phyloP scores from a whole-genome alignment of 1,140 invertebrate species.

The Atta texana region DNA sequence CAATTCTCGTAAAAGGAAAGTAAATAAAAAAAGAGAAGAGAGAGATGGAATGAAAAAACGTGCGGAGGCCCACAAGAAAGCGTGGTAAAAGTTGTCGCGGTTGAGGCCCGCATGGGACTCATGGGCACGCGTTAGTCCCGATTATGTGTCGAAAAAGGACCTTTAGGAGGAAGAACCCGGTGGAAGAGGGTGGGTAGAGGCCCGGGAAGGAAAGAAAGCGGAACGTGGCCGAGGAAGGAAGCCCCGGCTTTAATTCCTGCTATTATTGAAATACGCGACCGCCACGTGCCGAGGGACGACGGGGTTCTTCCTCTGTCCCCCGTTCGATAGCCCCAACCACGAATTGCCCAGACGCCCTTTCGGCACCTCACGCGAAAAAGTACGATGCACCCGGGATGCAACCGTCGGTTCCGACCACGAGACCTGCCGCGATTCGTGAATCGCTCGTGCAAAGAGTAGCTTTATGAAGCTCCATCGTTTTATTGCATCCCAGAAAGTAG shows the following conservation, averaged over 20 bases:
- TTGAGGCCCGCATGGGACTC: slow-evolving; percentile 52
- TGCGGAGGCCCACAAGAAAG: slow-evolving; percentile 68
- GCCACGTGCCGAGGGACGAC: slow-evolving; percentile 75
- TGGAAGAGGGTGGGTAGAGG: slow-evolving; percentile 62
- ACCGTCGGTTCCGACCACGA: slow-evolving; percentile 3
- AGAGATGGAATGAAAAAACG: slow-evolving; percentile 12
- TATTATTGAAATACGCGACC: slow-evolving; percentile 79
- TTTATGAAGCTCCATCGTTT: neutral
- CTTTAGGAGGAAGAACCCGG: slow-evolving; percentile 32
- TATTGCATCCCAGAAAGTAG: no score
- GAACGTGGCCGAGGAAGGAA: slow-evolving; percentile 63
- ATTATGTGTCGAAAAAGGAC: slow-evolving; percentile 74
- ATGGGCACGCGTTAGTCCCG: slow-evolving; percentile 72
- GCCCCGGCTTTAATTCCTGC: slow-evolving; percentile 78
- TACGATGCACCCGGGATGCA: slow-evolving; percentile 55
- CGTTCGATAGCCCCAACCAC: slow-evolving; percentile 60
- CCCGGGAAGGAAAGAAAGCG: slow-evolving; percentile 70
- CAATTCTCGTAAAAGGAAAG: neutral
- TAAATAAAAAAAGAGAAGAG: slow-evolving; percentile 20
- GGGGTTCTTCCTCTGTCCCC: slow-evolving; percentile 44
- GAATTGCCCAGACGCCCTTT: slow-evolving; percentile 43
- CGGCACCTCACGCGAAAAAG: slow-evolving; percentile 68
- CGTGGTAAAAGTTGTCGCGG: slow-evolving; percentile 79
- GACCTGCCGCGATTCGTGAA: slow-evolving; percentile 25
- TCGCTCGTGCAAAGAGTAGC: neutral